Percentiles rank a stretch among this genome's conserved stretches.
phyloP scores from a whole-genome alignment of 2,888 invertebrate genomes.

The Oscheius sp. region DNA sequence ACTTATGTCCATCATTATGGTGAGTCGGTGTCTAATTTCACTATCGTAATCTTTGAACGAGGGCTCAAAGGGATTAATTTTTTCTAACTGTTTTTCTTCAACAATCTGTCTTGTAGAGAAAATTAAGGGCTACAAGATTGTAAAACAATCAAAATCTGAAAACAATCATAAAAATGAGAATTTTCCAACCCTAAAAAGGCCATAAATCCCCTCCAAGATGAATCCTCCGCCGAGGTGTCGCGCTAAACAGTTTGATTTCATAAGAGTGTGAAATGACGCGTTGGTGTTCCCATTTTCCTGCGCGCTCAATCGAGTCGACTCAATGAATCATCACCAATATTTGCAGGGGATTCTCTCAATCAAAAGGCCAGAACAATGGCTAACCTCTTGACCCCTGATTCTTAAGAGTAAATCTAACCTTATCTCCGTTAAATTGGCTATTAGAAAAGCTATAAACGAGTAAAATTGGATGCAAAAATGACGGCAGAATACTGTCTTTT shows the following conservation, averaged over 20 bases:
- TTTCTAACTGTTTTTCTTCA: neutral
- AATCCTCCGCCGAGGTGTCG: no score
- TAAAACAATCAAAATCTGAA: no score
- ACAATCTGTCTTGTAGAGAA: no score
- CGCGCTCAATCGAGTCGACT: neutral
- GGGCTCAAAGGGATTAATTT: neutral
- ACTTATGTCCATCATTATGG: conserved; percentile 62
- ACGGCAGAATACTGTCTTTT: conserved; percentile 4
- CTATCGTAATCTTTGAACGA: neutral
- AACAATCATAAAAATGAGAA: neutral
- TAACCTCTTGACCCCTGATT: no score
- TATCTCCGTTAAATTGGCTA: neutral
- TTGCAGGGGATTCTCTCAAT: no score
- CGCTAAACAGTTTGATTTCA: no score
- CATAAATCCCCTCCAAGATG: neutral
- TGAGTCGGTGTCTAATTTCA: conserved; percentile 22
- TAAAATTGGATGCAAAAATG: no score
- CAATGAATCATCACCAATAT: neutral
- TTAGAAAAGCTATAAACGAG: no score
- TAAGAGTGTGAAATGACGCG: no score
- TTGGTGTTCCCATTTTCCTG: neutral
- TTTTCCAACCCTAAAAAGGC: neutral
- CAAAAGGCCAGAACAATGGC: no score
- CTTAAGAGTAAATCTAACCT: no score
- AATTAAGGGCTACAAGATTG: no score